Conservation (phyloP, 30 jellyfish, hydroid and myxozoan species). For the Hydra vulgaris region DNA sequence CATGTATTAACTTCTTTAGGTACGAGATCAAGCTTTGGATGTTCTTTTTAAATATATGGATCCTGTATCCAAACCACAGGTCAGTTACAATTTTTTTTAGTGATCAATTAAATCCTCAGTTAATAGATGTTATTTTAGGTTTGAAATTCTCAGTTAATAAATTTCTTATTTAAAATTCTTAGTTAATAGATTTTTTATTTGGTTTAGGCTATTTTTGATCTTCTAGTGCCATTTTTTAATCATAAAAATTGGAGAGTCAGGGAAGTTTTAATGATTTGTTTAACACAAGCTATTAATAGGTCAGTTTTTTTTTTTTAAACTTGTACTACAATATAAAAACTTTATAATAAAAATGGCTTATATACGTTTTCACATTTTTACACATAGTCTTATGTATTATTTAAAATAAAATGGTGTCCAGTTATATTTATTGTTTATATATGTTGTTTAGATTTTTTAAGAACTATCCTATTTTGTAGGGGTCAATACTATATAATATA, state of each 20-base stretch:
- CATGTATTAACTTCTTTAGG: slow-evolving; percentile 32
- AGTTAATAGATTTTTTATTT: neutral
- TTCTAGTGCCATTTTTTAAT: slow-evolving; percentile 40
- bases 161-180: neutral
- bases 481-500: no score
- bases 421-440: no score
- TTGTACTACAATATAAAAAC: no score
- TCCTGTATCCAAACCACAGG: slow-evolving; percentile 95
- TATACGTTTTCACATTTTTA: no score
- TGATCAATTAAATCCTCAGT: neutral
- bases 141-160: neutral
- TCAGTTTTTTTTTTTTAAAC: slow-evolving; percentile 9
- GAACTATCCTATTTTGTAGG: no score
- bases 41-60: slow-evolving; percentile 58
- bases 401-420: no score
- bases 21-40: slow-evolving; percentile 83
- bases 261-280: slow-evolving; percentile 74
- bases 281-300: slow-evolving; percentile 49
- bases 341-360: no score
- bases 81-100: neutral
- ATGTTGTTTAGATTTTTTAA: no score
- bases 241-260: slow-evolving; percentile 96
- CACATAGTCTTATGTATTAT: no score
- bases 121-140: neutral
- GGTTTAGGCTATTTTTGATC: slow-evolving; percentile 61